Evolutionary conservation across 2,888 invertebrate species (phyloP), one percentile per base, ranked within the genome.

Genomic region (Chydorus sphaericus): DNA sequence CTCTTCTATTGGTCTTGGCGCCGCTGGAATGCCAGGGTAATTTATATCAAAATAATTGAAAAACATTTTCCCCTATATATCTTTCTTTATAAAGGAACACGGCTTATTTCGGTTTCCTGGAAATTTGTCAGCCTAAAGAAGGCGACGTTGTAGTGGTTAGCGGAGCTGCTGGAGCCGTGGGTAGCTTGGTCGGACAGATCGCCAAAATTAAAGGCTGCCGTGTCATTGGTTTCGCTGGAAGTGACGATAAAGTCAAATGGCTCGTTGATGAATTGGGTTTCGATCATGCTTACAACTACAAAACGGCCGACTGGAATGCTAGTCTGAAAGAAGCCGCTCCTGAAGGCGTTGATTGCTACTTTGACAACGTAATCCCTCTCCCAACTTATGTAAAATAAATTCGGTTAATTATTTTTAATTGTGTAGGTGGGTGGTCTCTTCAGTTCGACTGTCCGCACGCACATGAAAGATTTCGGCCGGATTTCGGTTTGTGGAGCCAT

Each of bases 101-200:
- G 2, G 83, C 85, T 0, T 82, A 82, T 64, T 84, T 85, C 69
- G 86, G 85, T 1, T 70, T 85, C 10, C 68, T 80, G 60, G 81
- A 85, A 62, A 70, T 84, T 58, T 84, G 83, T 60, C 67, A 78
- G 58, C 83, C 85, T 2, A 80, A 83, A 69, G 62, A 74, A 4
- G 84, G 82, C 8, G 85, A 87, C 68, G 81, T 80, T 1, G 75
- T 86, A 14, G 79, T 82, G 1, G 77, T 87, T 1, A 80, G 78
- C 29, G 80, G 80, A 5, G 86, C 85, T n/a, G 85, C 82, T 26
- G 86, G 86, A 18, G 85, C 85, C 36, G 85, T 86, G 11, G 87
- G 86, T 6, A 80, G 77, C 58, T 75, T 81, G 52, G 85, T 84
- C 28, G 85, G 85, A 2, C 86, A 86, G 72, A 82, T 87, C 60